phyloP scores from a whole-genome alignment of 2,888 invertebrate species.

The Campoletis raptor region DNA sequence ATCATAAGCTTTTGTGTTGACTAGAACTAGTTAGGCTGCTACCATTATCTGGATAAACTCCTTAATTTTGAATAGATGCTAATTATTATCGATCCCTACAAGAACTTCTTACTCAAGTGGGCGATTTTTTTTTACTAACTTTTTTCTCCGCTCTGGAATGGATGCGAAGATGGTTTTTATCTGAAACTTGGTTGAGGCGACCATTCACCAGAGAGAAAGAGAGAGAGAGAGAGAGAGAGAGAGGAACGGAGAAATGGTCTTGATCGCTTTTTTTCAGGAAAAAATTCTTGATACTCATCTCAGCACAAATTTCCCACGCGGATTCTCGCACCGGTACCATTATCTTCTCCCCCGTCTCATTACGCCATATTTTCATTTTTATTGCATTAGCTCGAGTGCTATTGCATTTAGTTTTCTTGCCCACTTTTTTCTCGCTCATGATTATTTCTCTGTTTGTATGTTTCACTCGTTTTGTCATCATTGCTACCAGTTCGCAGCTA shows the following conservation, averaged over 20 bases:
- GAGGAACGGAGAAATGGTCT: not conserved
- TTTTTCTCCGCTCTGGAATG: slow-evolving; percentile 2
- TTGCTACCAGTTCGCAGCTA: slow-evolving; percentile 48
- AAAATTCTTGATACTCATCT: slow-evolving; percentile 34
- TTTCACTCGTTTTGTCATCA: slow-evolving; percentile 25
- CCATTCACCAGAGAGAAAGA: not conserved
- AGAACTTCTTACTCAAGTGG: slow-evolving; percentile 1
- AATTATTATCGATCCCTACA: slow-evolving; percentile 8
- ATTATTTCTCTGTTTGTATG: not conserved
- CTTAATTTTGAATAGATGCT: not conserved
- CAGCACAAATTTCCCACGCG: slow-evolving; percentile 60
- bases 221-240: not conserved
- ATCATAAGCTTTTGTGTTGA: not conserved
- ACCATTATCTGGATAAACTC: not conserved
- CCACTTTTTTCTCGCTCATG: not conserved
- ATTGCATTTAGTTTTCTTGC: slow-evolving; percentile 5
- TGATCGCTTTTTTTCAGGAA: slow-evolving; percentile 19
- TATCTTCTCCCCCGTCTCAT: slow-evolving; percentile 10
- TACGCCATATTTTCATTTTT: slow-evolving; percentile 40
- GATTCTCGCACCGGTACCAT: slow-evolving; percentile 22
- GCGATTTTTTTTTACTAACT: not conserved
- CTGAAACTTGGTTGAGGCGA: slow-evolving; percentile 47
- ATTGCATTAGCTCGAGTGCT: slow-evolving; percentile 10
- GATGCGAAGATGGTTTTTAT: slow-evolving; percentile 30
- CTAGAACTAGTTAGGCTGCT: not conserved